These are phyloP conservation scores for Anguilla obscura DNA, from an alignment of 2,797 vertebrate species.

Conservation along the genomic window DNA sequence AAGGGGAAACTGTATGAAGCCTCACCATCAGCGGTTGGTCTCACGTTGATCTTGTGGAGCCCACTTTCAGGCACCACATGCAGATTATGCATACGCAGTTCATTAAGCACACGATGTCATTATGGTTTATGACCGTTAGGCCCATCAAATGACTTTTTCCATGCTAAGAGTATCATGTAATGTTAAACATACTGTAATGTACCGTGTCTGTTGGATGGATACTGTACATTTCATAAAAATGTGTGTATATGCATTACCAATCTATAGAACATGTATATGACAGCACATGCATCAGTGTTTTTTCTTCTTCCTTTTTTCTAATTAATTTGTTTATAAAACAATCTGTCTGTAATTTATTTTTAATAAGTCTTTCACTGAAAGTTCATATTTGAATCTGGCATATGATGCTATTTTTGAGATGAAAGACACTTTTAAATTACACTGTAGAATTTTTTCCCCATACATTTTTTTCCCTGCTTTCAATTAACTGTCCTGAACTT, in stretches of 20 bases:
- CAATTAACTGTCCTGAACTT: background rate
- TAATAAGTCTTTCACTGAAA: too few relatives aligned
- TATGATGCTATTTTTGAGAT: background rate
- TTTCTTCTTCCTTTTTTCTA: too few relatives aligned
- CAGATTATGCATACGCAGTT: background rate
- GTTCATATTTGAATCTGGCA: too few relatives aligned
- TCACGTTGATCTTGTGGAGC: conserved; percentile 2
- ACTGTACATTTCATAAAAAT: background rate
- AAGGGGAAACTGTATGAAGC: background rate
- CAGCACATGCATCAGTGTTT: too few relatives aligned
- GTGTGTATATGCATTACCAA: background rate
- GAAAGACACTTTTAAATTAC: background rate
- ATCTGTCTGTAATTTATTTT: too few relatives aligned
- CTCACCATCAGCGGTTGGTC: background rate
- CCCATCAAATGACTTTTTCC: background rate
- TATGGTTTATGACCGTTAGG: background rate
- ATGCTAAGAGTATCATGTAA: background rate
- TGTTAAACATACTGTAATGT: background rate
- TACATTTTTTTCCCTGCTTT: background rate
- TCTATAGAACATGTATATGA: too few relatives aligned
- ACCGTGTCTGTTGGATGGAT: too few relatives aligned
- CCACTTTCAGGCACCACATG: background rate
- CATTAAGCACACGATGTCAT: background rate
- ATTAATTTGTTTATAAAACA: too few relatives aligned
- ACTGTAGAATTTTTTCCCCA: background rate